Conservation (phyloP, 2,113 vertebrate species). For the Paratilapia polleni region DNA sequence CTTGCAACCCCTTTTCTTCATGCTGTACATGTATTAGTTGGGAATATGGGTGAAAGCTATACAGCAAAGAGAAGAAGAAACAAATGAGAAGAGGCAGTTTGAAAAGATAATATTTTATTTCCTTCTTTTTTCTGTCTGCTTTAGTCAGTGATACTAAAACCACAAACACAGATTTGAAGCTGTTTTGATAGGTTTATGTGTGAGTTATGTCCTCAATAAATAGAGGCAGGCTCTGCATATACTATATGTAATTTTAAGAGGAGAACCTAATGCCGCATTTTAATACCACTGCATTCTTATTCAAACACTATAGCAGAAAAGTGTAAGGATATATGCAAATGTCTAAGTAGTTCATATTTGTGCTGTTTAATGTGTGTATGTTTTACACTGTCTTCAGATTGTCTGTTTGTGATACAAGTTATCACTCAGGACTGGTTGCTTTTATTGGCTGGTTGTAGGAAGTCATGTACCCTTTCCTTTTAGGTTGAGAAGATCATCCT, state of each 20-base stretch:
- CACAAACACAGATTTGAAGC: neutral
- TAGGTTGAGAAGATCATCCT: slow-evolving; percentile 19
- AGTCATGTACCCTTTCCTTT: slow-evolving; percentile 35
- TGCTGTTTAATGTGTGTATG: neutral
- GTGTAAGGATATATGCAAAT: neutral
- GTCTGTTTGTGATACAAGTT: neutral
- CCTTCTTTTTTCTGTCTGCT: neutral
- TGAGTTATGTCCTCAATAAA: neutral
- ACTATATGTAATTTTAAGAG: neutral
- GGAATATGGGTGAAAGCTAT: neutral
- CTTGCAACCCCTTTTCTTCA: neutral
- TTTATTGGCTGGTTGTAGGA: slow-evolving; percentile 35
- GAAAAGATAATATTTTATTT: neutral
- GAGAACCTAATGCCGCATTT: neutral
- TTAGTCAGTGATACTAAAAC: neutral
- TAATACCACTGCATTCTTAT: neutral
- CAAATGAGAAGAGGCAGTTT: neutral
- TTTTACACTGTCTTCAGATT: neutral
- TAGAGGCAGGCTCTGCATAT: neutral
- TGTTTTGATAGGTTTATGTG: neutral
- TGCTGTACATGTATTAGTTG: neutral
- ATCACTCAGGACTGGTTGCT: neutral
- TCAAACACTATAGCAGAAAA: neutral
- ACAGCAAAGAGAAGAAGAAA: neutral
- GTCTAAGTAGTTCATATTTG: neutral